Percentiles rank a stretch among this genome's conserved stretches.
Conservation (phyloP, 2,797 vertebrate genomes). For the Loris lydekkerianus region DNA sequence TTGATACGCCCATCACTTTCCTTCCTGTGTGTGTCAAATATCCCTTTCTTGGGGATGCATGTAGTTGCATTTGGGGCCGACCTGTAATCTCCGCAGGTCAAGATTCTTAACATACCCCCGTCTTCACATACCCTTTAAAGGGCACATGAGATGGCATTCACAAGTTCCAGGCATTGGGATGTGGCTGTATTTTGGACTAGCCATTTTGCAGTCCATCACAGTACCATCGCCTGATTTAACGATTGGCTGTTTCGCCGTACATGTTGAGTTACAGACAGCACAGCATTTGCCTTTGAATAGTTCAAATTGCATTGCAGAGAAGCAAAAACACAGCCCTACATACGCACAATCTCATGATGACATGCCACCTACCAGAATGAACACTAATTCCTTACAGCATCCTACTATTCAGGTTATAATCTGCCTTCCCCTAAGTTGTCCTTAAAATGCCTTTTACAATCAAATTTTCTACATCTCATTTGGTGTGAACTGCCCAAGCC, state of each 20-base stretch:
- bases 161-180: neutral
- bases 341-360: neutral
- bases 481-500: neutral
- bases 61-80: neutral
- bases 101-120: neutral
- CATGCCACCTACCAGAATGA: neutral
- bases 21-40: too few species aligned
- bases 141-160: neutral
- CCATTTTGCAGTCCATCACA: neutral
- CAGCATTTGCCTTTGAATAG: neutral
- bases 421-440: neutral
- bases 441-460: neutral
- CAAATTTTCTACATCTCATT: neutral
- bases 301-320: neutral
- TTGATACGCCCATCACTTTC: neutral
- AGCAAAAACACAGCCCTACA: neutral
- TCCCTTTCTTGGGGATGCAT: too few species aligned
- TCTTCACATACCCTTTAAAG: neutral
- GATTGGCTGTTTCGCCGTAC: neutral
- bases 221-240: neutral
- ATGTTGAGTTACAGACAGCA: neutral
- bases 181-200: neutral
- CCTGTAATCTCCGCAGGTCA: neutral
- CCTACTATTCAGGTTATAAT: neutral
- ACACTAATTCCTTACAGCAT: neutral